phyloP scores from a whole-genome alignment of 2,888 invertebrate species.

The Copidosoma aretas region DNA sequence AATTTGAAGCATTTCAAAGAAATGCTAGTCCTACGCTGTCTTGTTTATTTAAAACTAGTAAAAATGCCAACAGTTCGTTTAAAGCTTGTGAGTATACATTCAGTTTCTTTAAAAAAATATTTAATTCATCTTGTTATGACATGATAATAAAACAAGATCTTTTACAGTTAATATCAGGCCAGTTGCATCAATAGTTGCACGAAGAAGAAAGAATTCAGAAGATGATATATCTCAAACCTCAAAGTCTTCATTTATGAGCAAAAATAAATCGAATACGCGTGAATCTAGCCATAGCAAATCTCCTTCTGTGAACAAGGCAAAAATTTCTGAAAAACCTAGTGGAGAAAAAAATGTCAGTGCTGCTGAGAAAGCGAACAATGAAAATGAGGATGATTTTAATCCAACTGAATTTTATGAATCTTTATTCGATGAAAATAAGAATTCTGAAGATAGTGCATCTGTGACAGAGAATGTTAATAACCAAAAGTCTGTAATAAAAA shows the following conservation, averaged over 20 bases:
- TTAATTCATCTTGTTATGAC: conserved; percentile 3
- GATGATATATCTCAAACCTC: not conserved
- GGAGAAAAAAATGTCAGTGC: conserved; percentile 1
- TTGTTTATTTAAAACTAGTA: conserved; percentile 25
- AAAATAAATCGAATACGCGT: not conserved
- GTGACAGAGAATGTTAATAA: too few relatives aligned
- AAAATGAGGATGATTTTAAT: not conserved
- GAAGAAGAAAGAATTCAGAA: conserved; percentile 18
- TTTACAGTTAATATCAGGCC: conserved; percentile 35
- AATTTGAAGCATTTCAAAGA: conserved; percentile 24
- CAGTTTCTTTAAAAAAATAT: not conserved
- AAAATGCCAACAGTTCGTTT: conserved; percentile 13
- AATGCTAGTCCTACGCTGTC: conserved; percentile 10
- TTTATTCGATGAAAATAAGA: too few relatives aligned
- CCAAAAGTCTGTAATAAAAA: too few relatives aligned
- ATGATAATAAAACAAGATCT: not conserved
- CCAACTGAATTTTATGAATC: too few relatives aligned
- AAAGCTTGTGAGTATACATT: conserved; percentile 26
- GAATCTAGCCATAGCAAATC: not conserved
- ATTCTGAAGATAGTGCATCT: too few relatives aligned
- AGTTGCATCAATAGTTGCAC: conserved; percentile 17
- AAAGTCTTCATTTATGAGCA: not conserved
- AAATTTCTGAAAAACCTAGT: not conserved
- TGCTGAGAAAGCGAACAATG: not conserved
- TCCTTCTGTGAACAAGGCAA: conserved; percentile 1